These are phyloP conservation scores for Ceryle rudis DNA, from an alignment of 2,797 vertebrate species.

Conservation along the genomic window DNA sequence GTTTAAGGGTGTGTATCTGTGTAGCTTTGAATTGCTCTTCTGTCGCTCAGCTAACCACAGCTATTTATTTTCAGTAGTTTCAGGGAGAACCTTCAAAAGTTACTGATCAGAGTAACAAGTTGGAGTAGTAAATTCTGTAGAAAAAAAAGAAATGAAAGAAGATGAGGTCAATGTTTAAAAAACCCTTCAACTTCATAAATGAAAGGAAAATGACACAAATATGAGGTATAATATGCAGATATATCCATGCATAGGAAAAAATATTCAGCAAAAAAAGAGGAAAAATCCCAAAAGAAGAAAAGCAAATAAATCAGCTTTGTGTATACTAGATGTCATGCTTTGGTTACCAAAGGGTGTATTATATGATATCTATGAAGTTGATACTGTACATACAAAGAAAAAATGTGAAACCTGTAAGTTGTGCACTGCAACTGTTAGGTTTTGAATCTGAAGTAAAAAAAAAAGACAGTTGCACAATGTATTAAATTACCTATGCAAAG, in stretches of 20 bases:
- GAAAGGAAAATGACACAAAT: not conserved
- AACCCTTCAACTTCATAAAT: not conserved
- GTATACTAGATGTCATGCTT: not conserved
- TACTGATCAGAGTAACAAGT: not conserved
- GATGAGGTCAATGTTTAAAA: not conserved
- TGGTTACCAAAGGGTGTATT: not conserved
- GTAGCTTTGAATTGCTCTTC: not conserved
- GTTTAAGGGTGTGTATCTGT: not conserved
- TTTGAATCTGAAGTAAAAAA: not conserved
- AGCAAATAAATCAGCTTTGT: not conserved
- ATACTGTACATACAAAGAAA: not conserved
- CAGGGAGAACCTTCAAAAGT: not conserved
- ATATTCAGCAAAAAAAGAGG: not conserved
- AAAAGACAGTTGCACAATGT: accelerated
- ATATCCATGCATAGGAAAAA: not conserved
- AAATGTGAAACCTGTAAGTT: not conserved
- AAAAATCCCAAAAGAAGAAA: not conserved
- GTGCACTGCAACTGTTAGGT: not conserved
- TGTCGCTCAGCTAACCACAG: not conserved
- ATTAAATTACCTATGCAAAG: not conserved
- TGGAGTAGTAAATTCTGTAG: not conserved
- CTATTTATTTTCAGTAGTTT: not conserved
- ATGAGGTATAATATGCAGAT: not conserved
- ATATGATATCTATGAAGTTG: not conserved
- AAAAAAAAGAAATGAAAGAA: not conserved